Base-by-base conservation (phyloP, 2,888 invertebrate genomes). In the Strigamia crassipes region DNA sequence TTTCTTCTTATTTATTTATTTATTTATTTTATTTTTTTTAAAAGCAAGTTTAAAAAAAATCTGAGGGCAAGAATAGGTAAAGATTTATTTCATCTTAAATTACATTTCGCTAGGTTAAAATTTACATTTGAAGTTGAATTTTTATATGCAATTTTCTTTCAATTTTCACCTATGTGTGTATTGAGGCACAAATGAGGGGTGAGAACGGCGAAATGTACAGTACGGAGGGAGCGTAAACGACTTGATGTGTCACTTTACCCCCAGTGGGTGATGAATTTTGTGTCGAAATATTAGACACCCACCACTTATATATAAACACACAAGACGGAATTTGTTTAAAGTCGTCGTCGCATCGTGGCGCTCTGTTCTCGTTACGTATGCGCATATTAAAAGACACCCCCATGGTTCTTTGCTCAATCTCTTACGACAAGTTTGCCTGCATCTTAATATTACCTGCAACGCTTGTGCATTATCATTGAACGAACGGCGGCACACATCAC, bases 381-480 rank as follows among this genome's bases (percentile, higher is more conserved):
- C 61, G 61, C 61, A 61, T 61, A 61, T 61, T 61, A 61, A 61
- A 23, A 61, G 21, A 61, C 46, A 46, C 46, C 61, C 61, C 21
- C 61, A 18, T 61, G 61, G 61, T 61, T 61, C 18, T 61, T 61
- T 61, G n/a, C 61, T 61, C 61, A 61, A 61, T 61, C 61, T 61
- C 21, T 46, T 61, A 61, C 61, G 61, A 61, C 61, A 61, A 61
- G 61, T 61, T 61, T 61, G 61, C 61, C 21, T 61, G 61, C 61
- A 61, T 21, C 61, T 61, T 61, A 61, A 61, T 61, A 61, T 61
- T 61, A 61, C 61, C 61, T 61, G 61, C 61, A 61, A 61, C 61
- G 61, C 61, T 61, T 61, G 61, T 61, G 61, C 61, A 61, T 61
- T 61, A 61, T 61, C 61, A 61, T 61, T 61, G 61, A 61, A 61